These are phyloP conservation scores for Oreochromis grahami DNA, from an alignment of 2,797 vertebrate genomes.

Conservation along the genomic window DNA sequence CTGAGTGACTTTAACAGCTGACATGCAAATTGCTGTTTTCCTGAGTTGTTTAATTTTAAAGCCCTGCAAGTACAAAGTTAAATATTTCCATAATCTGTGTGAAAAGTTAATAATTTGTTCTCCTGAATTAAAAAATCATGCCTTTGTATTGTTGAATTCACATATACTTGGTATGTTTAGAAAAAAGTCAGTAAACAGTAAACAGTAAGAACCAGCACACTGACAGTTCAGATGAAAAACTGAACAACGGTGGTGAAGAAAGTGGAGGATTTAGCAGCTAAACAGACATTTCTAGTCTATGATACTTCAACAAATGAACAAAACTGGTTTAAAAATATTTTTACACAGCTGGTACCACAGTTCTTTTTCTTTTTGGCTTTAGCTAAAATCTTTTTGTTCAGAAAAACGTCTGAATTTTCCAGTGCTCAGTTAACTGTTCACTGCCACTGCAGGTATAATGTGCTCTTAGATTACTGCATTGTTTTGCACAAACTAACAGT, in stretches of 20 bases:
- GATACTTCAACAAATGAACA: neutral
- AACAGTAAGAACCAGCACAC: neutral
- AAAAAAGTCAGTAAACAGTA: neutral
- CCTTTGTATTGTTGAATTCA: neutral
- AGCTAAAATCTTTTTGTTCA: neutral
- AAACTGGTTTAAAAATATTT: neutral
- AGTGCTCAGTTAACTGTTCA: neutral
- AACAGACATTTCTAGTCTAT: rapidly evolving
- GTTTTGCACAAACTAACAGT: neutral
- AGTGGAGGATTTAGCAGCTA: neutral
- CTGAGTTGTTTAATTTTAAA: neutral
- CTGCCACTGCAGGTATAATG: neutral
- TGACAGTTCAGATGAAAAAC: neutral
- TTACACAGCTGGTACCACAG: neutral
- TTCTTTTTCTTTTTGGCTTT: neutral
- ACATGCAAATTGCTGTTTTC: neutral
- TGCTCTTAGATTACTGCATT: neutral
- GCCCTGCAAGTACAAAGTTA: neutral
- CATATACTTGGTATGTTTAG: neutral
- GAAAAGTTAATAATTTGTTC: neutral
- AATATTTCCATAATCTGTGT: rapidly evolving
- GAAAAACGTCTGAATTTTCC: neutral
- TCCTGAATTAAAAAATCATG: neutral
- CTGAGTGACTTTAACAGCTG: neutral
- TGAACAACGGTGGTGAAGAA: neutral